Base-by-base conservation (phyloP, 2,888 invertebrate genomes). In the Chrysomela aeneicollis region DNA sequence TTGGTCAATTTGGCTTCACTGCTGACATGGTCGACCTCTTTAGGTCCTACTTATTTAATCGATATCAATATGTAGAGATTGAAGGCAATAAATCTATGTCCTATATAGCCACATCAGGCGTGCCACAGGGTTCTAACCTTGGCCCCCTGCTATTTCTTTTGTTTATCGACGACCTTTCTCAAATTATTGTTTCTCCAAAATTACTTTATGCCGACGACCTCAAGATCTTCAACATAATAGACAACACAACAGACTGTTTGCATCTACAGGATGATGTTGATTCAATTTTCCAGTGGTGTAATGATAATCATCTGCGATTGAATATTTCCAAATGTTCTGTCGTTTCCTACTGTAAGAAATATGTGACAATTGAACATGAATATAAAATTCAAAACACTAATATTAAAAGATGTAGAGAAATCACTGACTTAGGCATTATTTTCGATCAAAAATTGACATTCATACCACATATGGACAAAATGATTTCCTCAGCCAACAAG, bases 131-230 rank as follows among this genome's bases (percentile, higher is more conserved):
- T 9, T 50, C 21, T 2, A 50, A 50, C 17, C 12, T 21, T 17
- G 50, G 50, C n/a, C 50, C 50, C n/a, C 50, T 50, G 3, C 19
- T 50, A 10, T 21, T 50, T 6, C n/a, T 50, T 17, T 17, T 21
- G 17, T 50, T 50, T 10, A 50, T 19, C 17, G 50, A 50, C 17
- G 50, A 50, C 17, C 50, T 50, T 9, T 17, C 49, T 49, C 17
- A 49, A 15, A 49, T 15, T 15, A 49, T 49, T 10, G 9, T 9
- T 15, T 15, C 18, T 15, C 17, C 49, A 15, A 17, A 17, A 15
- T 17, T 49, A 17, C 49, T 49, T 15, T 17, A 49, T 17, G 49
- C 49, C 19, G 49, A 49, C 19, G 12, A 49, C 17, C 17, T 49
- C 9, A 49, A 49, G 17, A 49, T 49, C 17, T 49, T 49, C 49